phyloP scores from a whole-genome alignment of 2,888 invertebrate species.

The Ferrisia virgata region DNA sequence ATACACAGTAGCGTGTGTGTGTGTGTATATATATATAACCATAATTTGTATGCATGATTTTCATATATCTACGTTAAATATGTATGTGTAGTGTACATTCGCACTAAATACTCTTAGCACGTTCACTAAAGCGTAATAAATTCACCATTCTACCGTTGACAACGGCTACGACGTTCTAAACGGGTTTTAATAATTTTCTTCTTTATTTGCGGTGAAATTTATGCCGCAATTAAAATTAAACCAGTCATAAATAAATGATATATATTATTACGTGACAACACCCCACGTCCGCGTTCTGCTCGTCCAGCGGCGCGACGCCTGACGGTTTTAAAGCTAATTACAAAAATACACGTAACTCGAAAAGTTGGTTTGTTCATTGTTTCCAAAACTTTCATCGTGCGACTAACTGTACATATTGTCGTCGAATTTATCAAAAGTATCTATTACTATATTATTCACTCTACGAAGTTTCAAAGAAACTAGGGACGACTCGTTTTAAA shows the following conservation, averaged over 20 bases:
- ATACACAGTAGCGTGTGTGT: not conserved
- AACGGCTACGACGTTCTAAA: conserved; percentile 14
- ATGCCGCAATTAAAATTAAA: conserved; percentile 32
- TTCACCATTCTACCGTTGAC: not conserved
- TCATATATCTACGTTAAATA: no score
- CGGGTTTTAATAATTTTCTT: conserved; percentile 30
- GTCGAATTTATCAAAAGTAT: no score
- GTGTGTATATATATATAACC: not conserved
- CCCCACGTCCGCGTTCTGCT: no score
- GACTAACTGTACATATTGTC: no score
- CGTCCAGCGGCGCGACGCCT: no score
- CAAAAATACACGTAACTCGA: conserved; percentile 9
- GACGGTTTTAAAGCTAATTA: not conserved
- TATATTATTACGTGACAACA: not conserved
- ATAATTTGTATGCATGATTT: not conserved
- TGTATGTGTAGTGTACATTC: no score
- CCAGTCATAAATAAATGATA: conserved; percentile 27
- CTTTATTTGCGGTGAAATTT: conserved; percentile 29
- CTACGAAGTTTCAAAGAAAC: no score
- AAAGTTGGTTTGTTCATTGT: not conserved
- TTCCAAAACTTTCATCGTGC: no score
- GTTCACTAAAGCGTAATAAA: conserved; percentile 14
- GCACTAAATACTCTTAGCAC: conserved; percentile 1
- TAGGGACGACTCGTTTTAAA: no score
- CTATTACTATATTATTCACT: no score